Percentiles rank a stretch among this genome's conserved stretches.
These are phyloP conservation scores for Cryptophagus acutangulus DNA, from an alignment of 2,888 invertebrate genomes.

Conservation along the genomic window DNA sequence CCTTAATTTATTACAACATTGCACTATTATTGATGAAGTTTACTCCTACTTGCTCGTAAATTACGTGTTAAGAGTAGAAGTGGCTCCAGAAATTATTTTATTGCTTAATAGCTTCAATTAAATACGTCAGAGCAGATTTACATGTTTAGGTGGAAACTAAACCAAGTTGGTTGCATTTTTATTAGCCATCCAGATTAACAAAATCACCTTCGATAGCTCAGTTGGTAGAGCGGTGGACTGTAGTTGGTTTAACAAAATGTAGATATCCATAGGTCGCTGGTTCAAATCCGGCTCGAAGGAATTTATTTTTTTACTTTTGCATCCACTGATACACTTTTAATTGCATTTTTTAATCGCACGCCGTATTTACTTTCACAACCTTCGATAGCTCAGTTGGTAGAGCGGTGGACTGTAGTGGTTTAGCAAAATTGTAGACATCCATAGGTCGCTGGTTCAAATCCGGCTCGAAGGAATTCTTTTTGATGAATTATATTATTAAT, in stretches of 20 bases:
- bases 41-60: neutral
- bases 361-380: too few species aligned
- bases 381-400: slow-evolving; percentile 46
- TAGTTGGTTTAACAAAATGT: slow-evolving; percentile 22
- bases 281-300: slow-evolving; percentile 38
- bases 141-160: too few species aligned
- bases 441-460: slow-evolving; percentile 52
- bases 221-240: slow-evolving; percentile 43
- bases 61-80: too few species aligned
- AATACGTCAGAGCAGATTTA: too few species aligned
- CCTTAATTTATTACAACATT: neutral
- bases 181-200: too few species aligned
- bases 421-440: slow-evolving; percentile 46
- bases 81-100: too few species aligned
- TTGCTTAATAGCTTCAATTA: too few species aligned
- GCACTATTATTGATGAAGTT: slow-evolving; percentile 1
- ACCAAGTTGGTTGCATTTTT: too few species aligned
- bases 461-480: slow-evolving; percentile 39
- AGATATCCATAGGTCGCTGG: slow-evolving; percentile 54
- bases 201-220: slow-evolving; percentile 41
- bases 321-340: too few species aligned
- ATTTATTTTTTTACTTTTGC: slow-evolving; percentile 23
- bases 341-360: too few species aligned
- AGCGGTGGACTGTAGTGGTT: slow-evolving; percentile 43
- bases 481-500: too few species aligned